phyloP scores from a whole-genome alignment of 2,113 vertebrate genomes.

The Rhineura floridana region DNA sequence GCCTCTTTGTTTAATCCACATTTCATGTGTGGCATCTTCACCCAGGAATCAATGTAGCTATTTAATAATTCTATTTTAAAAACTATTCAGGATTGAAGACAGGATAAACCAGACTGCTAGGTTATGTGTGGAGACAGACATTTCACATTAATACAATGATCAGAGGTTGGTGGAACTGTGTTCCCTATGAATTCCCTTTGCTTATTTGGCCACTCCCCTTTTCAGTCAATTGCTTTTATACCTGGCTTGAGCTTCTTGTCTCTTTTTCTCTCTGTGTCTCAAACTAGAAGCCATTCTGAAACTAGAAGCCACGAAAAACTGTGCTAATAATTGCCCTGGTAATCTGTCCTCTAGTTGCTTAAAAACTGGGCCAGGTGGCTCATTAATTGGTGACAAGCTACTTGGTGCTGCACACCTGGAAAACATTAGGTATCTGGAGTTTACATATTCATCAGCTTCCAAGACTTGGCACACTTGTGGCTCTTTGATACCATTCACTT shows the following conservation, averaged over 20 bases:
- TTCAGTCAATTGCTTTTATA: neutral
- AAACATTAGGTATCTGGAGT: conserved; percentile 44
- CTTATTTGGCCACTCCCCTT: neutral
- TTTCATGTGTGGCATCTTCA: neutral
- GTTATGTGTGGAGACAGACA: too few species aligned
- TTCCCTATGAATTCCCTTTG: neutral
- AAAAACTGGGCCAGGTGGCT: conserved; percentile 48
- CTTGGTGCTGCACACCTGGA: conserved; percentile 56
- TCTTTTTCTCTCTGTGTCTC: neutral
- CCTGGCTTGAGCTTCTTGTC: too few species aligned
- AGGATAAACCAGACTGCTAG: neutral
- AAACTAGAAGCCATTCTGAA: neutral
- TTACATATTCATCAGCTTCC: conserved; percentile 44
- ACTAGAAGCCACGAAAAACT: neutral
- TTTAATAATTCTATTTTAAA: neutral
- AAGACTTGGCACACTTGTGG: neutral
- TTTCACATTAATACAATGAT: neutral
- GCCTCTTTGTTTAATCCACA: neutral
- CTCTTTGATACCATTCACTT: conserved; percentile 32
- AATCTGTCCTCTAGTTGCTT: conserved; percentile 13
- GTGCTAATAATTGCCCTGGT: neutral
- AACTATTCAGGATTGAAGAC: neutral
- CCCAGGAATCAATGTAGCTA: neutral
- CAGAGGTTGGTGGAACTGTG: neutral
- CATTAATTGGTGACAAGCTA: conserved; percentile 61